Evolutionary conservation across 2,888 invertebrate species (phyloP), one percentile per base, ranked within the genome.

Genomic region (Pristionchus japonicus): DNA sequence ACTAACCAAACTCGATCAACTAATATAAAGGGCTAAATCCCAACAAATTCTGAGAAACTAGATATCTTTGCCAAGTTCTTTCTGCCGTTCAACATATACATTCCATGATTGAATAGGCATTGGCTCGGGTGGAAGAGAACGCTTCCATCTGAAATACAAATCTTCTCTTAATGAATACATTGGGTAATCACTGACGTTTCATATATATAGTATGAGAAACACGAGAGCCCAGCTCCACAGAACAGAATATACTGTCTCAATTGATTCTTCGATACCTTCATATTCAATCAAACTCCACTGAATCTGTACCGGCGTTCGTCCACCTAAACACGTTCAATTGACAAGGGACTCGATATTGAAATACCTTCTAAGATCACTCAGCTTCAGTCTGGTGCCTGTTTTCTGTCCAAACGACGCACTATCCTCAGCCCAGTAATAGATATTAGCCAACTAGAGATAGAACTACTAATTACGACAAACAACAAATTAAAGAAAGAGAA

Each of bases 81-180:
- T 90, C 82, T 90, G 91, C 85, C 88, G 74, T 64, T 89, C 89
- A 27, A 91, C 91, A 84, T 91, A 92, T 43, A 91, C 89, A 52
- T 92, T 90, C 92, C 92, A 92, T 15, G 92, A 88, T 74, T 92
- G 92, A 70, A 92, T 80, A 9, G 92, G 92, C 80, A 92, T 92
- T n/a, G 90, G 90, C n/a, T 89, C 90, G 2, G 90, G 83, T 31
- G 91, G 90, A 47, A 89, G 89, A 40, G 88, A 88, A 52, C 83
- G 85, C 34, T 91, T 83, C 82, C 84, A 90, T 61, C 89, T 90
- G 3, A 17, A 40, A 34, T 43, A 17, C 77, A 77, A n/a, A 17
- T 23, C 17, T 15, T 40, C 40, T 43, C 6, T 6, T 43, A 43
- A 43, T 43, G 11, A n/a, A 23, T 37, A 70, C 13, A 17, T 15